Evolutionary conservation across 2,797 vertebrate genomes (phyloP).

Genomic region (Pipistrellus nathusii): DNA sequence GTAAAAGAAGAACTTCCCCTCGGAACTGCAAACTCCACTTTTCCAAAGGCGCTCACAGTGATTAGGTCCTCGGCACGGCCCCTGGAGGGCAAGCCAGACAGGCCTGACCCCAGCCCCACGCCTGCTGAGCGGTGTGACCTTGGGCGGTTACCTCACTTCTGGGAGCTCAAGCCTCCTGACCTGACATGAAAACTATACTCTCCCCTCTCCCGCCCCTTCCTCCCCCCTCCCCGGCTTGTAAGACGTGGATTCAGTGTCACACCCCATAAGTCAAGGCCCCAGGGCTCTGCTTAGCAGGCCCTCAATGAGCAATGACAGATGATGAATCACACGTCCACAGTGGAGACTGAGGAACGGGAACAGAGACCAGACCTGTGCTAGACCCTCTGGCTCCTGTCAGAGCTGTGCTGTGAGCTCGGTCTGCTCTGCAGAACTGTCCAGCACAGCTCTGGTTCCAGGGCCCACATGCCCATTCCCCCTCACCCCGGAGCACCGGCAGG

Average conservation of each 20-base stretch:
- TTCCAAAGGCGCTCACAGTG: not conserved
- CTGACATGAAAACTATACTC: not conserved
- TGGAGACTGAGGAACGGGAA: not conserved
- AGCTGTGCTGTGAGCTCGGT: not conserved
- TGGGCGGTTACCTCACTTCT: not conserved
- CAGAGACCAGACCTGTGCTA: not conserved
- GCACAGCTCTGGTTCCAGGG: not conserved
- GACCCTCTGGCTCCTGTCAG: not conserved
- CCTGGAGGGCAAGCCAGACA: not conserved
- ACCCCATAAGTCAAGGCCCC: not conserved
- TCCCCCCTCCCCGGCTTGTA: not conserved
- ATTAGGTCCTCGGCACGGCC: not conserved
- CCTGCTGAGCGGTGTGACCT: not conserved
- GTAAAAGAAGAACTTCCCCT: not conserved
- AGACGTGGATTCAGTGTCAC: not conserved
- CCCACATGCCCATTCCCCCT: not conserved
- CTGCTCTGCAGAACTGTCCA: not conserved
- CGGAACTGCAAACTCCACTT: not conserved
- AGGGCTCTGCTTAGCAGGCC: not conserved
- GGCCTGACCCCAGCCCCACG: not conserved
- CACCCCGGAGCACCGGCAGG: not conserved
- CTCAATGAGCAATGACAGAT: not conserved
- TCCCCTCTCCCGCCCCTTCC: not conserved
- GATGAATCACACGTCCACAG: not conserved
- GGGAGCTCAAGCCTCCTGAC: not conserved